phyloP scores from a whole-genome alignment of 2,888 invertebrate species.

The Diplazon laetatorius region DNA sequence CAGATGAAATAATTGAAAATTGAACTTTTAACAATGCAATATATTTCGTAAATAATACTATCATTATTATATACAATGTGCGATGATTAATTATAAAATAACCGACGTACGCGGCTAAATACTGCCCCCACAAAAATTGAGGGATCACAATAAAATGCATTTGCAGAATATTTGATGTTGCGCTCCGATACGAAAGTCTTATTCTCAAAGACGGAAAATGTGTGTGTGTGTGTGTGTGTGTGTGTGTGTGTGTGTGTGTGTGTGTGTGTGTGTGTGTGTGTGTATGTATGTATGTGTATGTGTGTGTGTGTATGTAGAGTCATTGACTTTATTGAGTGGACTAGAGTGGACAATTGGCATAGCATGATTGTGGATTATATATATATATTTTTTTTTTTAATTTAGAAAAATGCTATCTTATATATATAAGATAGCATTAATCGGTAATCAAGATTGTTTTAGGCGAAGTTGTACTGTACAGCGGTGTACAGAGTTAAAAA shows the following conservation, averaged over 20 bases:
- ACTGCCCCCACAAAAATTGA: slow-evolving; percentile 49
- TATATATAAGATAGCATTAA: slow-evolving; percentile 20
- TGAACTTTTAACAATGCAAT: slow-evolving; percentile 70
- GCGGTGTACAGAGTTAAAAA: slow-evolving; percentile 41
- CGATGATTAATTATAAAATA: slow-evolving; percentile 64
- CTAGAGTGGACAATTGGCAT: slow-evolving; percentile 10
- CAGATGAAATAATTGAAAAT: slow-evolving; percentile 8
- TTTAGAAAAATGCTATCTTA: too few relatives aligned
- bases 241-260: not conserved
- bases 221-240: slow-evolving; percentile 1
- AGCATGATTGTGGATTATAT: not conserved
- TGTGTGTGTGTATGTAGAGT: not conserved
- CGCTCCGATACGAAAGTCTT: slow-evolving; percentile 59
- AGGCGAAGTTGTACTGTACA: slow-evolving; percentile 56
- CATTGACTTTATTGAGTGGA: not conserved
- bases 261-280: not conserved
- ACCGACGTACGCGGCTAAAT: slow-evolving; percentile 40
- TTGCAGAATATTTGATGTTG: slow-evolving; percentile 60
- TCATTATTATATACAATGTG: slow-evolving; percentile 66
- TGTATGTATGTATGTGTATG: not conserved
- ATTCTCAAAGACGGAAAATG: slow-evolving; percentile 49
- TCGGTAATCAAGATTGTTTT: slow-evolving; percentile 47
- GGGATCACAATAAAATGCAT: slow-evolving; percentile 60
- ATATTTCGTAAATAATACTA: slow-evolving; percentile 64
- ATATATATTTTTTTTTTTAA: too few relatives aligned